phyloP scores from a whole-genome alignment of 2,888 invertebrate genomes.

The Ephialtes manifestator region DNA sequence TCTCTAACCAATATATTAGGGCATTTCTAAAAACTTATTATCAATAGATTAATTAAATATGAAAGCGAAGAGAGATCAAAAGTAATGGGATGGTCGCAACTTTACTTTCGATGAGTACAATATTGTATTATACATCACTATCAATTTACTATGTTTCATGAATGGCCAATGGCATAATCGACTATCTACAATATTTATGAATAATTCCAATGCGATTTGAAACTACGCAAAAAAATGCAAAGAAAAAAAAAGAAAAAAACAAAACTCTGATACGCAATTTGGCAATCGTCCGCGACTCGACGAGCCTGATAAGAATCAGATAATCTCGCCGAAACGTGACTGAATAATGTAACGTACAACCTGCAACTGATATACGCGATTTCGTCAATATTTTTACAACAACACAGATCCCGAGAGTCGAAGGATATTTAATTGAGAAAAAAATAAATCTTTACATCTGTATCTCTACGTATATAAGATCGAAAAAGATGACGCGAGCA shows the following conservation, averaged over 20 bases:
- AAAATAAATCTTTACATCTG: conserved; percentile 43
- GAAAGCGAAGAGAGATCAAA: no score
- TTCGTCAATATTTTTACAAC: conserved; percentile 62
- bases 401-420: not conserved
- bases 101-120: conserved; percentile 1
- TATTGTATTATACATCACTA: conserved; percentile 1
- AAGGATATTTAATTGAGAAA: conserved; percentile 11
- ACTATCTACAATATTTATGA: conserved; percentile 6
- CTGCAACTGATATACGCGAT: conserved; percentile 38
- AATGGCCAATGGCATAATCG: conserved; percentile 35
- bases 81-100: no score
- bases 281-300: conserved; percentile 57
- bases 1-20: no score
- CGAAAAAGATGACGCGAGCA: conserved; percentile 28
- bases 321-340: conserved; percentile 45
- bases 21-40: no score
- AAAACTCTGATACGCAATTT: conserved; percentile 39
- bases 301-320: conserved; percentile 43
- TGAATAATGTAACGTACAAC: conserved; percentile 54
- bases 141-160: conserved; percentile 21
- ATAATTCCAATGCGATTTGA: conserved; percentile 52
- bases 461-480: conserved; percentile 20
- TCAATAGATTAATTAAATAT: no score
- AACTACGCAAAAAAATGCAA: not conserved
- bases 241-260: not conserved